Evolutionary conservation across 2,888 invertebrate genomes (phyloP), one percentile per base, ranked within the genome.

Genomic region (Coenonympha glycerion): DNA sequence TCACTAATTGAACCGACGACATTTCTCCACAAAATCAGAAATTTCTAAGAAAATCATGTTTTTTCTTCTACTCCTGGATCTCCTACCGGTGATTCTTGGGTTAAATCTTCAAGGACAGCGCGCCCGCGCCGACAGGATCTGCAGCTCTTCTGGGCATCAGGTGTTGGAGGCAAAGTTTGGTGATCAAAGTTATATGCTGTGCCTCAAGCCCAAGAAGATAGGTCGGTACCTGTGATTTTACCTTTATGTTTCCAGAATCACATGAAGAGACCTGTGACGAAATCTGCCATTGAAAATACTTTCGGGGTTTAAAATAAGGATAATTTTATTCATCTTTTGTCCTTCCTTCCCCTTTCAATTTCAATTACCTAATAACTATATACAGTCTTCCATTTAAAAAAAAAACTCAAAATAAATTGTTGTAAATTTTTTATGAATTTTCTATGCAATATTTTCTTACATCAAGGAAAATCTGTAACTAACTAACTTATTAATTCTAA

Each of bases 121-220:
- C 19, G 24, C 55, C 6, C 57, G 46, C 19, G 56, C 57, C 2
- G 34, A 57, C 3, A 55, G 42, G 6, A 48, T 63, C 1, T 71
- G 69, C 48, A 62, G 49, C n/a, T 54, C 59, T 0, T 56, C 62
- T 5, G 83, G 79, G 0, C 71, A 76, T 48, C 59, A 63, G 9
- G 50, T 79, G 6, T 53, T 81, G 0, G 61, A 71, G 37, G 84
- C 71, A 0, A 77, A 65, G 50, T 86, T 86, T 46, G 77, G 76
- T 1, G 68, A 65, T 2, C 79, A 84, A 52, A 58, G 48, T 0
- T 72, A 83, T 57, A 58, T 68, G 56, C 63, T 86, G 3, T 85
- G 85, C 46, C 30, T 56, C 26, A 53, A 51, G 26, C 37, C 33
- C 9, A 50, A 48, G 19, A 36, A 50, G 8, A 51, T 53, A 28